phyloP scores from a whole-genome alignment of 2,797 vertebrate species.

The Darevskia nairensis region DNA sequence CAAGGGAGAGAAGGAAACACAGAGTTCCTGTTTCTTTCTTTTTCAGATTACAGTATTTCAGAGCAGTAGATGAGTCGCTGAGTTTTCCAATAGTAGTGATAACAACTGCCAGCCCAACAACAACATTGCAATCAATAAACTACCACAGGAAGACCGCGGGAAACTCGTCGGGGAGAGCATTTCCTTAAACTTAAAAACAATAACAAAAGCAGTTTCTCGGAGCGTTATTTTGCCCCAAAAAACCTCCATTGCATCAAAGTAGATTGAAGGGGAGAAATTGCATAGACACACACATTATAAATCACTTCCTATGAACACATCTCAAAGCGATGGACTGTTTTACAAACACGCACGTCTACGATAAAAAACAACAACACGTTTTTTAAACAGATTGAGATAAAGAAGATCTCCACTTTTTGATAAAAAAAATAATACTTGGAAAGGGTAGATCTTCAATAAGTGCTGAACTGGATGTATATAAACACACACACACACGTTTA shows the following conservation, averaged over 20 bases:
- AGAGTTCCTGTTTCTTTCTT: neutral
- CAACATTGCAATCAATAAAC: neutral
- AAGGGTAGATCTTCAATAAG: too few relatives aligned
- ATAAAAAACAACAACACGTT: too few relatives aligned
- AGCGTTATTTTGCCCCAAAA: neutral
- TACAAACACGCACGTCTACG: too few relatives aligned
- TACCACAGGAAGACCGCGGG: neutral
- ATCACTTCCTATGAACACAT: neutral
- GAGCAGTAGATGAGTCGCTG: neutral
- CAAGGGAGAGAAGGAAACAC: neutral
- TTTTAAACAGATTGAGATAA: too few relatives aligned
- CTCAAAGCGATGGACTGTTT: too few relatives aligned
- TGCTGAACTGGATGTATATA: neutral
- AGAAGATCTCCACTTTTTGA: too few relatives aligned
- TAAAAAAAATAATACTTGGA: too few relatives aligned
- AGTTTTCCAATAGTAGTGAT: neutral
- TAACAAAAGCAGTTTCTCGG: neutral
- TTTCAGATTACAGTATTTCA: neutral
- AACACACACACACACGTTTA: neutral
- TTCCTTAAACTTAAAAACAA: neutral
- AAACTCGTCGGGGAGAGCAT: slow-evolving; percentile 11
- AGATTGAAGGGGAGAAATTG: neutral
- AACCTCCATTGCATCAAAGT: neutral
- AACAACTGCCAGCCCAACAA: neutral
- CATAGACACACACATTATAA: too few relatives aligned